A percentile compares a stretch with the other conserved stretches of the same genome.
These are phyloP conservation scores for Pyrochroa serraticornis DNA, from an alignment of 2,888 invertebrate genomes.

Conservation along the genomic window DNA sequence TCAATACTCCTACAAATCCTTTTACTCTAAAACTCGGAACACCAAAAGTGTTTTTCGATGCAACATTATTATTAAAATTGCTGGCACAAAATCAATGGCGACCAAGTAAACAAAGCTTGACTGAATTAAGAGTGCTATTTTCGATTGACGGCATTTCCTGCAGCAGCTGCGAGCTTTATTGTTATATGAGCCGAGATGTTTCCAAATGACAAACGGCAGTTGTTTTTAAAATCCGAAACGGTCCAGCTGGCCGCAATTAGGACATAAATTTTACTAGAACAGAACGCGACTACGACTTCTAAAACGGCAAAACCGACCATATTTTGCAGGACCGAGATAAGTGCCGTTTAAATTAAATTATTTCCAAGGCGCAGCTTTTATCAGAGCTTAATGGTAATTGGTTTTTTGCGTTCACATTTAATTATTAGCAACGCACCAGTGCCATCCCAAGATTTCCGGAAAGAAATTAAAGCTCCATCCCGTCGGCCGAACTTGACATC, in stretches of 20 bases:
- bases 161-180: constrained; percentile 24
- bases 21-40: constrained; percentile 28
- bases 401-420: constrained; percentile 22
- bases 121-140: constrained; percentile 7
- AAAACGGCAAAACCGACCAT: too few species aligned
- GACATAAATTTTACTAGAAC: constrained; percentile 6
- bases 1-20: constrained; percentile 26
- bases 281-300: too few species aligned
- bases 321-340: constrained; percentile 12
- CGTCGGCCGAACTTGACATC: too few species aligned
- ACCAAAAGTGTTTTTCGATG: constrained; percentile 27
- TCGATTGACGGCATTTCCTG: constrained; percentile 21
- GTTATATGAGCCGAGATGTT: constrained; percentile 6
- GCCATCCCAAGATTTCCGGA: constrained; percentile 9
- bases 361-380: constrained; percentile 22
- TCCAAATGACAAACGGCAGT: constrained; percentile 20
- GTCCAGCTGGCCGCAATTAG: constrained; percentile 12
- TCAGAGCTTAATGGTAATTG: constrained; percentile 25
- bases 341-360: constrained; percentile 22
- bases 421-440: constrained; percentile 19
- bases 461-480: constrained; percentile 13
- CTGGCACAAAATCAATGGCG: constrained; percentile 4
- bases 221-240: constrained; percentile 15
- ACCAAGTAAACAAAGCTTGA: not conserved
- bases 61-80: constrained; percentile 27